Percentiles rank a stretch among this genome's conserved stretches.
phyloP scores from a whole-genome alignment of 2,113 vertebrate genomes.

The Bufo bufo region DNA sequence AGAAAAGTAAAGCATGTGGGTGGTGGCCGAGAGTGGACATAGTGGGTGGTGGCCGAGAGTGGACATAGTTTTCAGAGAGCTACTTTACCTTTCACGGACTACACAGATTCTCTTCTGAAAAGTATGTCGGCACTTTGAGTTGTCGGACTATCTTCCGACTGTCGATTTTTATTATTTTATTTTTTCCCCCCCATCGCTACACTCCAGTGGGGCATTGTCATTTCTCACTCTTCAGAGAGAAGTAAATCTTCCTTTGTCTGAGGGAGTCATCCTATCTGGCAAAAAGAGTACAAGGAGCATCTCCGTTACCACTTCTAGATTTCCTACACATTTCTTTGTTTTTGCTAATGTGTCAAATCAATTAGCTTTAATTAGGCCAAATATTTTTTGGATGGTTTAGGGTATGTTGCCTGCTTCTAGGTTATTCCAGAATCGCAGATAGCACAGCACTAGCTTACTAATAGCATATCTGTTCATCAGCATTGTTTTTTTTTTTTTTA shows the following conservation, averaged over 20 bases:
- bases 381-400: neutral
- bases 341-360: conserved; percentile 16
- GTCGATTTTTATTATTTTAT: neutral
- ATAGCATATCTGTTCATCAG: neutral
- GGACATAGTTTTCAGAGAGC: neutral
- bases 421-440: neutral
- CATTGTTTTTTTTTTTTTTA: neutral
- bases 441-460: conserved; percentile 11
- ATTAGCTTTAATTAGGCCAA: conserved; percentile 30
- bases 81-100: neutral
- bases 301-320: neutral
- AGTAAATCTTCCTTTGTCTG: conserved; percentile 6
- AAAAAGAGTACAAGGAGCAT: neutral
- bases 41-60: conserved; percentile 53
- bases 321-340: neutral
- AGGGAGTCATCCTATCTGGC: conserved; percentile 2
- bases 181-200: neutral
- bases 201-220: neutral
- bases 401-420: conserved; percentile 9
- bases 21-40: conserved; percentile 33
- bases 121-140: neutral
- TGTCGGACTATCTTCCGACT: conserved; percentile 31
- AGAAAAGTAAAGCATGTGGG: conserved; percentile 63
- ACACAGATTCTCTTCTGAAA: neutral
- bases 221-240: neutral